These are phyloP conservation scores for Dasyornis broadbenti DNA, from an alignment of 2,113 vertebrate genomes.

Conservation along the genomic window DNA sequence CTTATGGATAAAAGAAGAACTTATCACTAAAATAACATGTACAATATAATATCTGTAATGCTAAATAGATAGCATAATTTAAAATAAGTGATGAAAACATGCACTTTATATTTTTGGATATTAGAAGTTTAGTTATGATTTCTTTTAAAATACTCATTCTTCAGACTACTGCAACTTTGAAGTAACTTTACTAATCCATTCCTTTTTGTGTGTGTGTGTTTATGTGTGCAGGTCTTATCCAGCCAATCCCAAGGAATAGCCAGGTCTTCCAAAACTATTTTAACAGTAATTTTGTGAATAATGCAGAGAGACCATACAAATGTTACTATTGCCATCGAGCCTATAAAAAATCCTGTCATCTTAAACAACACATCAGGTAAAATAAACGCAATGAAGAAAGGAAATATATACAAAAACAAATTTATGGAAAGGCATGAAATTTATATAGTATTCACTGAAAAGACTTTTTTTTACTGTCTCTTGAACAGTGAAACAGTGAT, in stretches of 20 bases:
- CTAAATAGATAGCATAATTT: background rate
- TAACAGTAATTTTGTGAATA: conserved; percentile 82
- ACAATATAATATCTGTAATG: background rate
- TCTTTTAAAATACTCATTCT: background rate
- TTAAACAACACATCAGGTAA: conserved; percentile 98
- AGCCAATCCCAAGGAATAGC: conserved; percentile 84
- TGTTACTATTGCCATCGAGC: conserved; percentile 93
- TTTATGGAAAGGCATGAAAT: background rate
- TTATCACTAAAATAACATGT: background rate
- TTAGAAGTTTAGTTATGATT: background rate
- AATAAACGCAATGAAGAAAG: background rate
- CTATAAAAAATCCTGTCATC: conserved; percentile 98
- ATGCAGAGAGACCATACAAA: conserved; percentile 92
- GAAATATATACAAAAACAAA: background rate
- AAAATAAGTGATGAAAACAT: background rate
- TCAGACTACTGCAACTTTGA: background rate
- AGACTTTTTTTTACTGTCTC: background rate
- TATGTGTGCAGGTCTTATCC: conserved; percentile 83
- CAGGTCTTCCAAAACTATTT: conserved; percentile 90
- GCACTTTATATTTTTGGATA: background rate
- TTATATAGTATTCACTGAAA: background rate
- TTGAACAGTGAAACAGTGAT: background rate
- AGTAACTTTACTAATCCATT: background rate
- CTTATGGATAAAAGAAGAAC: background rate
- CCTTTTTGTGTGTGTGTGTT: conserved; percentile 16